Evolutionary conservation across 2,797 vertebrate genomes (phyloP).

Genomic region (Kryptolebias ocellatus): DNA sequence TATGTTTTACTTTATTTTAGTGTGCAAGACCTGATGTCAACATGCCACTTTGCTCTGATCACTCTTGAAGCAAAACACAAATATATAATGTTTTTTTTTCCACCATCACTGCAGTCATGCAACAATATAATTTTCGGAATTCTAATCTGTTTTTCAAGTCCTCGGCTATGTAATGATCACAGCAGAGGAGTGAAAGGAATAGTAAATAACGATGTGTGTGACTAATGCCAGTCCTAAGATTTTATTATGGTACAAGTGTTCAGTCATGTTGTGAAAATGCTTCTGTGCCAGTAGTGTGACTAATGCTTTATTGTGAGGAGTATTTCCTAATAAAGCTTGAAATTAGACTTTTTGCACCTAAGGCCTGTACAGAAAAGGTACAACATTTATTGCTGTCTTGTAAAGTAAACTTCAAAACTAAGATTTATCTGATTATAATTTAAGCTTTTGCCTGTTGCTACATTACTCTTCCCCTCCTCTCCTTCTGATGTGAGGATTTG

Average conservation of each 20-base stretch:
- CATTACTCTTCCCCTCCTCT: not conserved
- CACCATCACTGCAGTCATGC: not conserved
- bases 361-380: not conserved
- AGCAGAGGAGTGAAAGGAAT: slow-evolving; percentile 1
- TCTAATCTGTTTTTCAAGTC: not conserved
- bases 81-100: too few relatives aligned
- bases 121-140: not conserved
- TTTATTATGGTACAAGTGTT: not conserved
- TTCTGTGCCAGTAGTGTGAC: not conserved
- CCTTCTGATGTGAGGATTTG: slow-evolving; percentile 13
- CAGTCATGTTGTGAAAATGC: not conserved
- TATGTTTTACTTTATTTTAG: too few relatives aligned
- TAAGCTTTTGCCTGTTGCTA: slow-evolving; percentile 1
- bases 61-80: too few relatives aligned
- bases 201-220: not conserved
- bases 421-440: slow-evolving; percentile 12
- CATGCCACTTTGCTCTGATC: not conserved
- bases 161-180: not conserved
- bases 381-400: not conserved
- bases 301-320: not conserved
- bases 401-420: not conserved
- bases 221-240: not conserved
- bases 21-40: too few relatives aligned
- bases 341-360: slow-evolving; percentile 1
- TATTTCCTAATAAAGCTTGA: not conserved